Base-by-base conservation (phyloP, 2,888 invertebrate species). In the Tanypteryx hageni region DNA sequence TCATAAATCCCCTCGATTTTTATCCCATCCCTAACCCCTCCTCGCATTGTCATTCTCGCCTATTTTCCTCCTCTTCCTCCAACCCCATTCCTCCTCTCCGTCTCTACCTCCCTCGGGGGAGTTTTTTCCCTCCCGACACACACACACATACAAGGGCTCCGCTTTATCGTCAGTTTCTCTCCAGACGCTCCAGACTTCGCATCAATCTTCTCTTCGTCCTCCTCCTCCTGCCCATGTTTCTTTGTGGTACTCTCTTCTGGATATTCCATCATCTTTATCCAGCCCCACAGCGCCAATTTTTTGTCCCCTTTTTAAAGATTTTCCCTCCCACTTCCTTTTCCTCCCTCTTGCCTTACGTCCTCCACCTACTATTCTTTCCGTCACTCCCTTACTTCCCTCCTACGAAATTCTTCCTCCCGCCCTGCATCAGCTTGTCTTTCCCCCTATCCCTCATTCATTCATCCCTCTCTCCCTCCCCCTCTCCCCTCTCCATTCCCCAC, bases 181-280 rank as follows among this genome's bases (percentile, higher is more conserved):
- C 61, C 86, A 61, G 86, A 61, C 61, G 61, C 61, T 31, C 22
- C 18, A 7, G 83, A 83, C 86, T 27, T 64, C 57, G 27, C 86
- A 86, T 86, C 86, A 86, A 86, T 86, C 86, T 86, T 86, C 61
- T 22, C 61, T 31, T 61, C 11, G n/a, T 31, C 76, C 22, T 11
- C 0, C 57, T 0, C n/a, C 83, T 11, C 56, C 83, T 18, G 18
- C 83, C n/a, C 22, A 18, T 82, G 31, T 44, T 82, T 82, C 31
- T 83, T 83, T 57, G 56, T 83, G 44, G 44, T 57, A n/a, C 83
- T 16, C 16, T 59, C 59, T 59, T 58, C 22, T 61, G 61, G 61
- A 61, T 86, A 86, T 86, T 61, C 86, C 86, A 86, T 86, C 86
- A 86, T 86, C 61, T 86, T 64, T 61, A 61, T 61, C 86, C 61